Evolutionary conservation across 2,797 vertebrate genomes (phyloP), one percentile per base, ranked within the genome.

Genomic region (Champsocephalus esox): DNA sequence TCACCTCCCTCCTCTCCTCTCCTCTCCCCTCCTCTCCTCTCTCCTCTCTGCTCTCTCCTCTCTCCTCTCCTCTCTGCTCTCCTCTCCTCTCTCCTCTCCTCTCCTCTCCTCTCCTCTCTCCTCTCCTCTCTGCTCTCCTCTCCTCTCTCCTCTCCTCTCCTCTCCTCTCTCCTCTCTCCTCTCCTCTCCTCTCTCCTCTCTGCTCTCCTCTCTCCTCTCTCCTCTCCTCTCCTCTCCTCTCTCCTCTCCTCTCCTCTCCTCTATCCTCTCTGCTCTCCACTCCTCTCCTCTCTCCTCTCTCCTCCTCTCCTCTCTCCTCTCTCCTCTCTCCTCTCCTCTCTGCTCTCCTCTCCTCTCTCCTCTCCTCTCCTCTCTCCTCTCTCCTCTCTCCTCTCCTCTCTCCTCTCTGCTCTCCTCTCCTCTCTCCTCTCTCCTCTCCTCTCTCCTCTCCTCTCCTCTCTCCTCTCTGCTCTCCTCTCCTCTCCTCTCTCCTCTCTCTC

Each of bases 241-340:
- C 19, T 19, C 1, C 19, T 19, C 19, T 70, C 5, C 38, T 48
- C 51, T 57, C 21, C 10, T 50, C 43, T 58, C n/a, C 12, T 60
- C n/a, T n/a, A 2, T 2, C 2, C 21, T 21, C 21, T 2, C 2
- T 2, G 0, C 21, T 2, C 2, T 2, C 2, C 2, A 2, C 2
- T 2, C 2, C 2, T 2, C 2, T 2, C 21, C 21, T 2, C 2
- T 2, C 2, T 2, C 2, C 21, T 2, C 21, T 21, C 21, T 2
- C 0, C 2, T 2, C 2, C 21, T 2, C 2, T 2, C 21, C 2
- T 2, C 21, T 21, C 2, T 2, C 2, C 0, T 21, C 21, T 21
- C 21, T 21, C 21, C 21, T 21, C 2, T 21, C 21, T 2, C 2
- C 21, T 21, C 2, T 21, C 21, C 2, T 21, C 21, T 21, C 21